Base-by-base conservation (phyloP, 2,797 vertebrate genomes). In the Ammospiza maritima region DNA sequence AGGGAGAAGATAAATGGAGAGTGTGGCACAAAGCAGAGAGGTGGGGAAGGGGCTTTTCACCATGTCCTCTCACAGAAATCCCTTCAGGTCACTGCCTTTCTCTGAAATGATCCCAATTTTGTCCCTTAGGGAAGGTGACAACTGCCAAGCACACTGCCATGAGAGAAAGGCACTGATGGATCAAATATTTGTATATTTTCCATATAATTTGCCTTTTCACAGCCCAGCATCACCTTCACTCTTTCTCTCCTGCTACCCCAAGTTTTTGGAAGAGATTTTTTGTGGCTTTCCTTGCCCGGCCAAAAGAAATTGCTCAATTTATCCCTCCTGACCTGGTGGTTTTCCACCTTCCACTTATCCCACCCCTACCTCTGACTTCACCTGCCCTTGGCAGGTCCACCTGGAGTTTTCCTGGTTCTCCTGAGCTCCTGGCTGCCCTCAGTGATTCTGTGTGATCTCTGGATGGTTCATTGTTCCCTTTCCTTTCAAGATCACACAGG, bases 401-500 rank as follows among this genome's bases (percentile, higher is more conserved):
- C 69, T 93, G 93, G 84, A 92, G 32, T 11, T 77, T 58, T 61
- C 60, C 81, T 61, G 47, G 2, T 73, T 85, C 53, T 87, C 20
- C 81, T 0, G 0, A 51, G 61, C 65, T 77, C 38, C 77, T 65
- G 92, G 8, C 53, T 77, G 92, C 81, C 93, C 93, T 89, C 85
- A 76, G 5, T 7, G 27, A 25, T 34, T 88, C 50, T 2, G 22
- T 81, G 80, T 91, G 91, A 95, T 88, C 88, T 54, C 56, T 34
- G 94, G 64, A 54, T 70, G 67, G 89, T 67, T 58, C 93, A 92
- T 95, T 93, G 94, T 89, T 96, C 92, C 69, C 70, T 90, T 79
- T 57, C 77, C 76, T 93, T 70, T 95, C 92, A 79, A 95, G 96
- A 95, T 96, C 94, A 95, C 48, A 95, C 58, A 4, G 1, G 7